Percentiles rank a stretch among this genome's conserved stretches.
phyloP scores from a whole-genome alignment of 92 coral and sea anemone genomes.

The Epizoanthus illoricatus region DNA sequence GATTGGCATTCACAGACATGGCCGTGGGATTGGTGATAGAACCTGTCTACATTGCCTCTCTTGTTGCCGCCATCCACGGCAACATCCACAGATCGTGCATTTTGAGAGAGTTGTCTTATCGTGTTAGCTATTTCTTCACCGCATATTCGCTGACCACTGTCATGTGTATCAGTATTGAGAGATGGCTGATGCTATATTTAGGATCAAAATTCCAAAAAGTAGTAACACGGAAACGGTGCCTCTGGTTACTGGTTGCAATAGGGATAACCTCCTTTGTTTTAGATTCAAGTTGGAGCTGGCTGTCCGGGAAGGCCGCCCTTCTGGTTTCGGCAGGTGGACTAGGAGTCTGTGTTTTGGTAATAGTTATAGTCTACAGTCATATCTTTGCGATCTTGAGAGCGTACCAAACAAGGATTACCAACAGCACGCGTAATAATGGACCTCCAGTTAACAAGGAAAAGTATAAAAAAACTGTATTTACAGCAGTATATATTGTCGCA shows the following conservation, averaged over 20 bases:
- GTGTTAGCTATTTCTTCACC: slow-evolving; percentile 32
- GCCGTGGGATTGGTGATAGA: slow-evolving; percentile 27
- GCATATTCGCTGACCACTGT: not conserved
- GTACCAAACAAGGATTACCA: slow-evolving; percentile 1
- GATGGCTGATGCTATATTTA: slow-evolving; percentile 23
- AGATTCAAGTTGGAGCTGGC: slow-evolving; percentile 36
- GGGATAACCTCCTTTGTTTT: not conserved
- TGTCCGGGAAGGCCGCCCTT: not conserved
- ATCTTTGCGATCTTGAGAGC: not conserved
- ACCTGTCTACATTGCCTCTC: slow-evolving; percentile 12
- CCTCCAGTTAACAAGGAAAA: slow-evolving; percentile 1
- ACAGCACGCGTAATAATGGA: not conserved
- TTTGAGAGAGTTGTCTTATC: slow-evolving; percentile 22
- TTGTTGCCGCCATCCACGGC: slow-evolving; percentile 16
- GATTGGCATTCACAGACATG: slow-evolving; percentile 32
- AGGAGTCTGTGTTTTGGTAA: slow-evolving; percentile 5
- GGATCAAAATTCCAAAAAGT: slow-evolving; percentile 14
- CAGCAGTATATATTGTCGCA: slow-evolving; percentile 17
- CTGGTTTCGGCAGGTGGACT: not conserved
- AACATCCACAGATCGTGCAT: slow-evolving; percentile 10
- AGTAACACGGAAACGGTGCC: not conserved
- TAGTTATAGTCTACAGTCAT: not conserved
- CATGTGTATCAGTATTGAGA: slow-evolving; percentile 18
- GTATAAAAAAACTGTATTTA: slow-evolving; percentile 7
- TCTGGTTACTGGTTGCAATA: not conserved